Percentiles rank a stretch among this genome's conserved stretches.
These are phyloP conservation scores for Calidris pygmaea DNA, from an alignment of 2,113 vertebrate species.

Conservation along the genomic window DNA sequence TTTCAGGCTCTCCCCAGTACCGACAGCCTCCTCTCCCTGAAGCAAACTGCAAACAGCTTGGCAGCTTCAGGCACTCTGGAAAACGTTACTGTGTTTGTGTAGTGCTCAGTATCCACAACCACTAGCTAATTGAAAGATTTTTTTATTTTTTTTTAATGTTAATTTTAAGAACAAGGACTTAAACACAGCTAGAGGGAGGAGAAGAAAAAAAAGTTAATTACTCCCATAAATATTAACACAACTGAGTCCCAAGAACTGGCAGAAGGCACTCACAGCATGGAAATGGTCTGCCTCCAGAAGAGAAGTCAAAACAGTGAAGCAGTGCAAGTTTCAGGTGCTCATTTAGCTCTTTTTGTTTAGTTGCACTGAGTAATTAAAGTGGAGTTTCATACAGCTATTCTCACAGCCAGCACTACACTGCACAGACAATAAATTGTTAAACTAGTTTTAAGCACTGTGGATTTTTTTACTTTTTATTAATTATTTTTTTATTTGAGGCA, in stretches of 20 bases:
- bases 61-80: neutral
- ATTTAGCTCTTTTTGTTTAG: neutral
- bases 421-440: neutral
- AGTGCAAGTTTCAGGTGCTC: neutral
- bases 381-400: neutral
- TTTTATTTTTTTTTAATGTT: neutral
- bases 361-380: neutral
- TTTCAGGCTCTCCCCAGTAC: neutral
- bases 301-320: neutral
- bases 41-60: neutral
- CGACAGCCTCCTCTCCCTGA: neutral
- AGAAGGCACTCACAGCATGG: neutral
- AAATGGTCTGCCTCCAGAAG: neutral
- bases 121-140: neutral
- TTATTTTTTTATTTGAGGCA: neutral
- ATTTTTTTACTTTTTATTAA: neutral
- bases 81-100: neutral
- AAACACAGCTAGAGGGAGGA: neutral
- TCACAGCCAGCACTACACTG: neutral
- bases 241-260: neutral
- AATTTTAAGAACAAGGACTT: neutral
- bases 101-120: neutral
- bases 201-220: conserved; percentile 21
- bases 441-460: neutral
- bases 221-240: conserved; percentile 31